These are phyloP conservation scores for Prenolepis imparis DNA, from an alignment of 2,888 invertebrate species.

Conservation along the genomic window DNA sequence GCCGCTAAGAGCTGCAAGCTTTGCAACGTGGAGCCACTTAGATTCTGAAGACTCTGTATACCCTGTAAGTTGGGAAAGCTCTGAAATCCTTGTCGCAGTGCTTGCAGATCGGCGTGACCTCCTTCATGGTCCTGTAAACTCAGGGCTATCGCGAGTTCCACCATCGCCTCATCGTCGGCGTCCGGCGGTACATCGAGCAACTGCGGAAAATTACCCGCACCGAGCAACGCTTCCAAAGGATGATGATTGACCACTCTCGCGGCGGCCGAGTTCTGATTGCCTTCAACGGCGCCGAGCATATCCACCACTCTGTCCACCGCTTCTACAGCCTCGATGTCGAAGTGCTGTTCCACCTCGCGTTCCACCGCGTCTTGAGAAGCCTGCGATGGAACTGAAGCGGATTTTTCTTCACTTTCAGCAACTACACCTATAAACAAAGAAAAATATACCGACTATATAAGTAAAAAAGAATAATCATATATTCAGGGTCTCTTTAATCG, in stretches of 20 bases:
- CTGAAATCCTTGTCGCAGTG: conserved; percentile 86
- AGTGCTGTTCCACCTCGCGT: conserved; percentile 87
- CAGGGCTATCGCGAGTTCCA: conserved; percentile 97
- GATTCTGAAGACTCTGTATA: conserved; percentile 86
- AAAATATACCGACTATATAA: neutral
- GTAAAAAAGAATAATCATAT: neutral
- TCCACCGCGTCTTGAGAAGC: conserved; percentile 86
- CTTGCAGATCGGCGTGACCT: conserved; percentile 85
- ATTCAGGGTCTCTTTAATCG: neutral
- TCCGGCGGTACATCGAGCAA: conserved; percentile 96
- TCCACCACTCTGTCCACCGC: conserved; percentile 87
- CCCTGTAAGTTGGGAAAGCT: conserved; percentile 84
- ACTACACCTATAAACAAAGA: conserved; percentile 46
- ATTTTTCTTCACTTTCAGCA: conserved; percentile 82
- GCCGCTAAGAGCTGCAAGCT: conserved; percentile 86
- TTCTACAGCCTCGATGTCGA: conserved; percentile 88
- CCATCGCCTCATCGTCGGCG: conserved; percentile 98
- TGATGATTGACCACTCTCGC: conserved; percentile 78
- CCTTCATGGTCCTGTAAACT: conserved; percentile 95
- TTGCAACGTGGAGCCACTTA: conserved; percentile 86
- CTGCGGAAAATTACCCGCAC: conserved; percentile 90
- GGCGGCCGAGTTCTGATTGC: conserved; percentile 73
- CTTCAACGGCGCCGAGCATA: conserved; percentile 87
- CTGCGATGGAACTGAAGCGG: conserved; percentile 74
- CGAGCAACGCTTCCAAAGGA: conserved; percentile 85